Percentiles rank a stretch among this genome's conserved stretches.
Conservation (phyloP, 1,140 invertebrate genomes). For the Chlorops oryzae region DNA sequence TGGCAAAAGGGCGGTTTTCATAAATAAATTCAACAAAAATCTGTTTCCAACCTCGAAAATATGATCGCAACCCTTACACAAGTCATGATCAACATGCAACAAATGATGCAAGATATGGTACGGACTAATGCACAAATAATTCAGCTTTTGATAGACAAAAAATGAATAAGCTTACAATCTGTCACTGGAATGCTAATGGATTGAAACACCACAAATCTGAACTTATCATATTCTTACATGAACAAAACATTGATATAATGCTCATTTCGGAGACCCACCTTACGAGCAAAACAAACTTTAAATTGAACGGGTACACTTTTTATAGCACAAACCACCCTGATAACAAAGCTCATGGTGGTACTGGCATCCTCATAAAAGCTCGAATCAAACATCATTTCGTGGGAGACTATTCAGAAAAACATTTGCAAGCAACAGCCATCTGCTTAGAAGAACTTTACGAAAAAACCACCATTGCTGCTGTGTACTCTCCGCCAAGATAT, state of each 20-base stretch:
- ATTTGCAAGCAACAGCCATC: neutral
- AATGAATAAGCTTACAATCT: too few species aligned
- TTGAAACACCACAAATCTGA: slow-evolving; percentile 5
- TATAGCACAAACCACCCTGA: slow-evolving; percentile 19
- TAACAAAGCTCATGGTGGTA: slow-evolving; percentile 18
- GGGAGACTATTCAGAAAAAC: neutral
- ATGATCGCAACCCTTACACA: too few species aligned
- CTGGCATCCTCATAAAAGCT: slow-evolving; percentile 14
- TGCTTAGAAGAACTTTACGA: neutral
- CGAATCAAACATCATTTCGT: slow-evolving; percentile 11
- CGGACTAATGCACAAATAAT: too few species aligned
- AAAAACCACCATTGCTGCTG: slow-evolving; percentile 3
- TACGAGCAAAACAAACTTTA: slow-evolving; percentile 6
- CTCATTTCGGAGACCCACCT: neutral
- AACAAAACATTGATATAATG: slow-evolving; percentile 2
- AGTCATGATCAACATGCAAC: too few species aligned
- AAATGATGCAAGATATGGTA: too few species aligned
- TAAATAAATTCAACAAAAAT: too few species aligned
- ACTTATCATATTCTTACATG: neutral
- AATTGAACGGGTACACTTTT: slow-evolving; percentile 2
- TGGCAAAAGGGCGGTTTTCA: too few species aligned
- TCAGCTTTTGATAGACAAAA: too few species aligned
- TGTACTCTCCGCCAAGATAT: slow-evolving; percentile 28
- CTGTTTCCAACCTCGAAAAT: too few species aligned
- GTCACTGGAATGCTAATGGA: too few species aligned